Base-by-base conservation (phyloP, 2,113 vertebrate genomes). In the Trochalopteron elliotii region DNA sequence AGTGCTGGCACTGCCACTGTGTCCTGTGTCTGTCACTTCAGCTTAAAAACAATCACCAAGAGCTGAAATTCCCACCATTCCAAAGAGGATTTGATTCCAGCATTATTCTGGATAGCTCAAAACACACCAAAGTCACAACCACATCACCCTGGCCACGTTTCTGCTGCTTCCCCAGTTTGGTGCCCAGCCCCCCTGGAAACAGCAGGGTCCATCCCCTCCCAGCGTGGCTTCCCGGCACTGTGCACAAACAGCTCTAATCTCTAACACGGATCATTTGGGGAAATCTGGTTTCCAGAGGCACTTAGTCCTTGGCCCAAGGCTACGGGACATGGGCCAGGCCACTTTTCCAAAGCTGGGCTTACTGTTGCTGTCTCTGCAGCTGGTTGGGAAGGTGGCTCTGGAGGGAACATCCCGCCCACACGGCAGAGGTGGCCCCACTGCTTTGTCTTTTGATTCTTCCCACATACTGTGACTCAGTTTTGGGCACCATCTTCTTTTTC, bases 281-380 rank as follows among this genome's bases (percentile, higher is more conserved):
- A 87, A 93, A 89, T 47, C 61, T 53, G 57, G 17, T 56, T 89
- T 95, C 71, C 84, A 94, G 93, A 97, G 94, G 89, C 91, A 83
- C 94, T 94, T 40, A 95, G 44, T 42, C 68, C 79, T 95, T 91
- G 93, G 94, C 96, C 84, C 87, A 72, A 68, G 61, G 89, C 87
- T 96, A 33, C 2, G 76, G 81, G 70, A 75, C 11, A 5, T 12
- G n/a, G 7, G 95, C 95, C 96, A 96, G 93, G 89, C 87, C 89
- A 40, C 84, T 96, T 65, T 50, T 68, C 69, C 87, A 96, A 71
- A 91, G 74, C 90, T 72, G 35, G 53, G 17, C 81, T 79, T 8
- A 1, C 19, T 85, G 78, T 9, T 94, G 91, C 87, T 69, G 53
- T n/a, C 83, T 90, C 83, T 79, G 95, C 95, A 95, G 93, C 95